Evolutionary conservation across 2,888 invertebrate genomes (phyloP), one percentile per base, ranked within the genome.

Genomic region (Didymodactylos carnosus): DNA sequence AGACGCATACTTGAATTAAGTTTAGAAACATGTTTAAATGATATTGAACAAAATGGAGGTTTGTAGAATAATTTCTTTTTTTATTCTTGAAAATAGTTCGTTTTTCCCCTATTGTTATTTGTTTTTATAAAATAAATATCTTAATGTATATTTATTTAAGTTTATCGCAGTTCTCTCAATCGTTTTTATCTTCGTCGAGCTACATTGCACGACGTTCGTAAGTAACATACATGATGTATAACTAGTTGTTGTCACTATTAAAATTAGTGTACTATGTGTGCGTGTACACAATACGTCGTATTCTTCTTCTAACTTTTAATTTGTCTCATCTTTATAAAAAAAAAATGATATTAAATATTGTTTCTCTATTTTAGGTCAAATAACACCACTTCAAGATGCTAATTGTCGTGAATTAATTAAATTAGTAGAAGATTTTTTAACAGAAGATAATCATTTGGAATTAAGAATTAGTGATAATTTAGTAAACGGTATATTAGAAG

Each of bases 1-100:
- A 79, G 87, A 69, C 83, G 85, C 10, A 83, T 88, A 71, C 79
- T 88, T 70, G 88, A 88, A 81, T 86, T 87, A 86, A 85, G 86
- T 72, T 84, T 87, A 3, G 86, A 87, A 78, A 86, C 87, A 1
- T 86, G 86, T 46, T 82, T 87, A 35, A 35, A 35, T 35, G 62
- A 62, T 19, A 19, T 62, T 19, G n/a, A 35, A 62, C n/a, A 19
- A 29, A 35, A 62, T 35, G 25, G 25, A 62, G 62, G 62, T 62
- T 49, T 76, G 62, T 39, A 25, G 70, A 27, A 39, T 49, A 49
- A 35, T 43, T 19, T 43, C 13, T 6, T 43, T 19, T 49, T 49
- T 5, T 7, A 23, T n/a, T n/a, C n/a, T n/a, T n/a, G n/a, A n/a
- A n/a, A n/a, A n/a, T n/a, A n/a, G n/a, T n/a, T n/a, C n/a, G n/a